These are phyloP conservation scores for Kuschelorhynchus macadamiae DNA, from an alignment of 2,888 invertebrate genomes.

Conservation along the genomic window DNA sequence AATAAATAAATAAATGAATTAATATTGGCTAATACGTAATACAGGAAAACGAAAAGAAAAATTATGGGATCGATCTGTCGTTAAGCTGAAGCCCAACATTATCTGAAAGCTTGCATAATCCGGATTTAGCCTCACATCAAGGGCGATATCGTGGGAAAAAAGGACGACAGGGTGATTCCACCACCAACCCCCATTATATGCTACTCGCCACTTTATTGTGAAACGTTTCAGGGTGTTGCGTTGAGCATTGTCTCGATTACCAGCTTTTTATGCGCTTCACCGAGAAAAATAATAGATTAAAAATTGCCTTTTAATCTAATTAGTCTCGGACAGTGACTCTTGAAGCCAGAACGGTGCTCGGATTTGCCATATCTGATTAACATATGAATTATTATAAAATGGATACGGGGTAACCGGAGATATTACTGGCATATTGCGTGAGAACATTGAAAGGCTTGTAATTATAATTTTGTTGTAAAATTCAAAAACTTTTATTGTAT, in stretches of 20 bases:
- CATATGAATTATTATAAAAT: constrained; percentile 34
- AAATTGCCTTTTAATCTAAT: constrained; percentile 50
- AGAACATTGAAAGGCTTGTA: background rate
- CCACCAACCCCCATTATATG: constrained; percentile 55
- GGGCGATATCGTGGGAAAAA: constrained; percentile 61
- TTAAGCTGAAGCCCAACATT: constrained; percentile 3
- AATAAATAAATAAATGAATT: too few relatives aligned
- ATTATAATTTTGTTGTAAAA: background rate
- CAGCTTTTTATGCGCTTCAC: constrained; percentile 41
- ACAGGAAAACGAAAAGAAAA: too few relatives aligned
- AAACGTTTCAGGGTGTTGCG: constrained; percentile 33
- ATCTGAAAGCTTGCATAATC: constrained; percentile 38
- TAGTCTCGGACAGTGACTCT: constrained; percentile 45
- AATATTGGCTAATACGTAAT: too few relatives aligned
- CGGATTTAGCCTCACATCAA: constrained; percentile 37
- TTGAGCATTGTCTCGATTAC: constrained; percentile 35
- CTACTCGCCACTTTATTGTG: constrained; percentile 58
- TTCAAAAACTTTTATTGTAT: background rate
- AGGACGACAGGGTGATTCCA: constrained; percentile 50
- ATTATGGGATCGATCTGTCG: too few relatives aligned
- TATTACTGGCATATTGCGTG: background rate
- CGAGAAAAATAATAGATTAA: constrained; percentile 43
- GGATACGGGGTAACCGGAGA: background rate
- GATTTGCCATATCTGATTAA: constrained; percentile 14
- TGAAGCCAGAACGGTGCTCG: constrained; percentile 20